phyloP scores from a whole-genome alignment of 2,797 vertebrate species.

The Lutjanus campechanus region DNA sequence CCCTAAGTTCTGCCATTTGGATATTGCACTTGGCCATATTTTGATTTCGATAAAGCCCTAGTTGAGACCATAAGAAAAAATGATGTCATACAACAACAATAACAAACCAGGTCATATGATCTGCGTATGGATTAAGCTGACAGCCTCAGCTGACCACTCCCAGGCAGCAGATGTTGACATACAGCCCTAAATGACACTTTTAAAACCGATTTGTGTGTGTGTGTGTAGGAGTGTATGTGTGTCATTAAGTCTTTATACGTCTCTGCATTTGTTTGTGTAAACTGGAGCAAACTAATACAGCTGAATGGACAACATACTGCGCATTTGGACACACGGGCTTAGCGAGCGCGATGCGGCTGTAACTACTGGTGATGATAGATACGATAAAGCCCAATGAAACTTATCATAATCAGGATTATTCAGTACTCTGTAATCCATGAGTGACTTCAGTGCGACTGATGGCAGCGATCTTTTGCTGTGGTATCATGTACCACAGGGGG shows the following conservation, averaged over 20 bases:
- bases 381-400: constrained; percentile 40
- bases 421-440: constrained; percentile 51
- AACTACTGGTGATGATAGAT: constrained; percentile 47
- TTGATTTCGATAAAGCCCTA: too few relatives aligned
- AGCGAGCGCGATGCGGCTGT: constrained; percentile 24
- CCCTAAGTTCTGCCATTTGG: too few relatives aligned
- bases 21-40: too few relatives aligned
- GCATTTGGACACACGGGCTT: constrained; percentile 38
- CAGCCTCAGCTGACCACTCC: constrained; percentile 7
- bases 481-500: neutral
- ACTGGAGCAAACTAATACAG: constrained; percentile 44
- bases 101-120: constrained; percentile 19
- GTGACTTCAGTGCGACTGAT: constrained; percentile 26
- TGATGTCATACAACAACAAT: constrained; percentile 6
- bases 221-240: neutral
- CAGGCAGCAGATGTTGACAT: constrained; percentile 50
- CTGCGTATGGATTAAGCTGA: constrained; percentile 35
- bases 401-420: constrained; percentile 64
- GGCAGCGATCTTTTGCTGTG: constrained; percentile 21
- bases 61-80: neutral
- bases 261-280: constrained; percentile 43
- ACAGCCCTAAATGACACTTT: constrained; percentile 30
- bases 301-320: constrained; percentile 24
- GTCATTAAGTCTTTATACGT: constrained; percentile 18
- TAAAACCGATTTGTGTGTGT: neutral